phyloP scores from a whole-genome alignment of 2,888 invertebrate genomes.

The Gastrophysa polygoni region DNA sequence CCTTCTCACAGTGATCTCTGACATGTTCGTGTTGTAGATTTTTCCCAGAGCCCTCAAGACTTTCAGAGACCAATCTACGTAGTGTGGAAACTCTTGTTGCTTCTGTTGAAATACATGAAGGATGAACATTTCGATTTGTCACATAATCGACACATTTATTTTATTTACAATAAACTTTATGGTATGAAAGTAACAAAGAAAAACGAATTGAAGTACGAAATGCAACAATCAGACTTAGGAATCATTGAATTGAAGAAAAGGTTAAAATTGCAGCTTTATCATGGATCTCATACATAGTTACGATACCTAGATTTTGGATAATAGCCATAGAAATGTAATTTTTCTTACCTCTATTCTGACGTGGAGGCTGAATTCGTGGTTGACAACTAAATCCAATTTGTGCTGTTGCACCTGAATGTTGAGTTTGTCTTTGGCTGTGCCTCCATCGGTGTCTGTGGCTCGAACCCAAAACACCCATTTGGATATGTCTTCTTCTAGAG shows the following conservation, averaged over 20 bases:
- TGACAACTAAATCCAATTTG: constrained; percentile 76
- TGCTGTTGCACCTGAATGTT: constrained; percentile 84
- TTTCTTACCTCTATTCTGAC: constrained; percentile 63
- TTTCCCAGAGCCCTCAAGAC: constrained; percentile 66
- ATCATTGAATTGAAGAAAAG: too few species aligned
- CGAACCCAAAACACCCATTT: constrained; percentile 80
- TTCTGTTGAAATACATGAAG: constrained; percentile 51
- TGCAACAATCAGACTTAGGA: too few species aligned
- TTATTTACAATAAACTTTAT: too few species aligned
- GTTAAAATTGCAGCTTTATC: too few species aligned
- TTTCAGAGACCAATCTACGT: constrained; percentile 79
- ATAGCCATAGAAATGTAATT: too few species aligned
- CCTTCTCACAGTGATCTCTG: constrained; percentile 73
- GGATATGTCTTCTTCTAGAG: constrained; percentile 81
- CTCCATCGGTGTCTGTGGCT: constrained; percentile 80
- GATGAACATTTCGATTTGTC: too few species aligned
- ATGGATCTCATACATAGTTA: too few species aligned
- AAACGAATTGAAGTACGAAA: too few species aligned
- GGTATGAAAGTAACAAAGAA: too few species aligned
- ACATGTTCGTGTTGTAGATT: constrained; percentile 65
- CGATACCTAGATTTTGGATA: too few species aligned
- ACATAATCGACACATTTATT: too few species aligned
- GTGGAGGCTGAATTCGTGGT: constrained; percentile 79
- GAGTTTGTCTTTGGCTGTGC: constrained; percentile 72
- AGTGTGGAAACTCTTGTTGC: constrained; percentile 65